Evolutionary conservation across 2,113 vertebrate species (phyloP), one percentile per base, ranked within the genome.

Genomic region (Malurus elegans): DNA sequence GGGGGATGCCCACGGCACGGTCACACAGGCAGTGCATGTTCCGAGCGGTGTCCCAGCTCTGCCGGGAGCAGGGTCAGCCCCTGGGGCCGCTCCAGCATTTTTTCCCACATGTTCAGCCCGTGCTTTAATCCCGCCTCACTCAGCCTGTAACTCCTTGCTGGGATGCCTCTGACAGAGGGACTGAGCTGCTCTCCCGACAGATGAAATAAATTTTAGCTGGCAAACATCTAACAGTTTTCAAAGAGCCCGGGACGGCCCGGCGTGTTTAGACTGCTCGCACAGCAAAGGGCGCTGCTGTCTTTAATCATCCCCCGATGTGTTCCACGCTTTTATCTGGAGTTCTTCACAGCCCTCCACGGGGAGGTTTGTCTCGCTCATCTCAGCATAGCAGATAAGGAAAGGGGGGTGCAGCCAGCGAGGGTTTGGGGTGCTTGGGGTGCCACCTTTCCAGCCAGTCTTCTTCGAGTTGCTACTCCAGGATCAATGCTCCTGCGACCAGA

Each of bases 151-250:
- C 32, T 36, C 57, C 34, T 45, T 21, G 40, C 76, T 23, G 61
- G 64, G 80, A 23, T 45, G 92, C 18, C 34, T 84, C 45, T 85
- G 74, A 71, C 69, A 69, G 42, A 83, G 12, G 54, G 24, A 87
- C 24, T 8, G 78, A 92, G 73, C 74, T 57, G 23, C 67, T 84
- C 53, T 69, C 38, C 72, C 1, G 0, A 20, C 88, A 51, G 67
- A 95, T 88, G 61, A 92, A 95, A 90, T 91, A 96, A 95, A 96
- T 70, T 95, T 95, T 92, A 95, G 47, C 74, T 93, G 70, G 26
- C 66, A 73, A 90, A 79, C 71, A 82, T 96, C 74, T 91, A 86
- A 88, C 92, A 96, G 94, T 88, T 96, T 95, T 94, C 90, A 91
- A 94, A 94, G 87, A 34, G 65, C 50, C 20, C 0, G 0, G 73